Evolutionary conservation across 2,888 invertebrate species (phyloP).

Genomic region (Neoscelio sp.): DNA sequence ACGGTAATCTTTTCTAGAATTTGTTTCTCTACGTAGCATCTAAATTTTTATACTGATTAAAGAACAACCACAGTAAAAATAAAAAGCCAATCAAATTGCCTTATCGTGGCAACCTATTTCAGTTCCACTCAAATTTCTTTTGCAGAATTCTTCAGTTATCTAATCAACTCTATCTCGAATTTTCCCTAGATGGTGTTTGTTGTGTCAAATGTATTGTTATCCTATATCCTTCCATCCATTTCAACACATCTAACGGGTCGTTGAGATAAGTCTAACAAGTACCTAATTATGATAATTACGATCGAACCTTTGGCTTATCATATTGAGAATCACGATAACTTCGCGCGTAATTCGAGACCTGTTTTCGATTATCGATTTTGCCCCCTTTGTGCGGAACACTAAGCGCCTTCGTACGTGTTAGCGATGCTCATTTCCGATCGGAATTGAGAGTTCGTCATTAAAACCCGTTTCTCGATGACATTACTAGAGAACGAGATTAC

Average conservation of each 20-base stretch:
- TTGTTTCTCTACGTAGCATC: too few species aligned
- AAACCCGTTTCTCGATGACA: constrained; percentile 59
- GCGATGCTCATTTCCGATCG: constrained; percentile 45
- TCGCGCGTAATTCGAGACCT: constrained; percentile 8
- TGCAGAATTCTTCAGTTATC: constrained; percentile 12
- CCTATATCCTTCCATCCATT: neutral
- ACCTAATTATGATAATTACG: constrained; percentile 60
- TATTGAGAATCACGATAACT: constrained; percentile 52
- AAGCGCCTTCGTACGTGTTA: constrained; percentile 35
- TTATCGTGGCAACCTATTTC: too few species aligned
- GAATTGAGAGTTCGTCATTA: constrained; percentile 64
- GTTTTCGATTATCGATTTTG: constrained; percentile 51
- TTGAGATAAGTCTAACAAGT: constrained; percentile 52
- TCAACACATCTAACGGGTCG: too few species aligned
- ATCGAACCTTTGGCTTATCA: constrained; percentile 27
- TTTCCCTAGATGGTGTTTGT: too few species aligned
- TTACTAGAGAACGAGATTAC: constrained; percentile 64
- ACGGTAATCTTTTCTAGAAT: too few species aligned
- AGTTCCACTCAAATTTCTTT: too few species aligned
- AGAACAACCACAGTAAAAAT: too few species aligned
- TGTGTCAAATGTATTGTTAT: constrained; percentile 21
- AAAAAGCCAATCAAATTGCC: too few species aligned
- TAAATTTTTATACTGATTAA: too few species aligned
- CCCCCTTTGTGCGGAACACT: neutral
- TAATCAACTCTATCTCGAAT: constrained; percentile 8